Percentiles rank a stretch among this genome's conserved stretches.
Conservation (phyloP, 2,113 vertebrate species). For the Manacus vitellinus region DNA sequence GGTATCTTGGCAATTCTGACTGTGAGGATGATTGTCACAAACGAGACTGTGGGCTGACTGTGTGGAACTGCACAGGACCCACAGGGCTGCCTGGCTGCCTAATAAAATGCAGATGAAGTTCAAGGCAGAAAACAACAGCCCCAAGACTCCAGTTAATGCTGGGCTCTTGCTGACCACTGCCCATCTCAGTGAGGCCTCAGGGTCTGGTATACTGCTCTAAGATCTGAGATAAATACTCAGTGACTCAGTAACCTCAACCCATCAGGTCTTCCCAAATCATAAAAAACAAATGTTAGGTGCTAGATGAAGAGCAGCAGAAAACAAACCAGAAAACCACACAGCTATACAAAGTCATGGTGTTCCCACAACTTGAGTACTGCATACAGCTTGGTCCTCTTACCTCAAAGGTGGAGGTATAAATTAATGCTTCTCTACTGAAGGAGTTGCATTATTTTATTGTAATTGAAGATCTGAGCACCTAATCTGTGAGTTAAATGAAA, state of each 20-base stretch:
- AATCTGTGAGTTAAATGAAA: not conserved
- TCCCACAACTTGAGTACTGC: not conserved
- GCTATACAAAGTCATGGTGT: not conserved
- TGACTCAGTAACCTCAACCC: not conserved
- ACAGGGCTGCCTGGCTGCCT: not conserved
- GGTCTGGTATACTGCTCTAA: not conserved
- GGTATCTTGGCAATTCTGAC: not conserved
- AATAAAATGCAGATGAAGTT: not conserved
- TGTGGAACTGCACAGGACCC: not conserved
- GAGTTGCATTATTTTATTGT: not conserved
- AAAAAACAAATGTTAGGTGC: not conserved
- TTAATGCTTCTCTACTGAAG: not conserved
- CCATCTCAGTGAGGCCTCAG: fast-evolving
- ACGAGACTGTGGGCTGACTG: not conserved
- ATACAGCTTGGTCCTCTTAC: not conserved
- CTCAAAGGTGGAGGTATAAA: not conserved
- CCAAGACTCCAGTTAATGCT: not conserved
- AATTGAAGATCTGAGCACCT: not conserved
- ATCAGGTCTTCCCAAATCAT: not conserved
- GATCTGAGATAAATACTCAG: not conserved
- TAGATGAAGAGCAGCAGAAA: not conserved
- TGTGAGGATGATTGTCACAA: not conserved
- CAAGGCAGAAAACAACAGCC: not conserved
- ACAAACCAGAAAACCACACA: not conserved
- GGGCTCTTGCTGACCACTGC: not conserved